phyloP scores from a whole-genome alignment of 1,140 invertebrate species.

The Ephestia elutella region DNA sequence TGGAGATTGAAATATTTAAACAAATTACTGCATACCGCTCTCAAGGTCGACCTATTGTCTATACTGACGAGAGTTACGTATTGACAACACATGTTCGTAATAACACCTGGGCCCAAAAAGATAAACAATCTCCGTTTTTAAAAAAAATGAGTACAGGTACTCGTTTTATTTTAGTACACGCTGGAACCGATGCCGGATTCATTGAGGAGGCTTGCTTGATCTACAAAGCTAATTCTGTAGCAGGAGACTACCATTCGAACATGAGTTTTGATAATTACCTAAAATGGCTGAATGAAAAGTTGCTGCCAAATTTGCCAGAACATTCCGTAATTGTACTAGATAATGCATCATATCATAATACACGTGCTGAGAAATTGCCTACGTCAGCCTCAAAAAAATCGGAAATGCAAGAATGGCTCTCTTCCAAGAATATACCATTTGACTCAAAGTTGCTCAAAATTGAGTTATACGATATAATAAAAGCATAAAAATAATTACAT shows the following conservation, averaged over 20 bases:
- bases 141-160: neutral
- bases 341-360: constrained; percentile 19
- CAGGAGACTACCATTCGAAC: constrained; percentile 10
- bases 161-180: constrained; percentile 11
- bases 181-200: constrained; percentile 6
- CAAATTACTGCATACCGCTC: constrained; percentile 10
- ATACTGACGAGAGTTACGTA: constrained; percentile 16
- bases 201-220: constrained; percentile 10
- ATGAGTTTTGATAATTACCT: constrained; percentile 8
- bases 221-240: neutral
- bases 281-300: constrained; percentile 14
- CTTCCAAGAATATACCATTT: constrained; percentile 13
- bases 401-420: constrained; percentile 20
- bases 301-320: constrained; percentile 9
- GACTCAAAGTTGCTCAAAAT: constrained; percentile 1
- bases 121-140: neutral
- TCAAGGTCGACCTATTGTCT: constrained; percentile 15
- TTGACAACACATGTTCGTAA: constrained; percentile 9
- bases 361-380: constrained; percentile 9
- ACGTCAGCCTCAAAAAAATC: constrained; percentile 10
- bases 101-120: neutral
- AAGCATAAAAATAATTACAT: constrained; percentile 19
- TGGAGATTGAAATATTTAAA: constrained; percentile 12
- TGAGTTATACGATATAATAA: constrained; percentile 14
- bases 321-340: constrained; percentile 19